These are phyloP conservation scores for Deilephila elpenor DNA, from an alignment of 2,888 invertebrate species.

Conservation along the genomic window DNA sequence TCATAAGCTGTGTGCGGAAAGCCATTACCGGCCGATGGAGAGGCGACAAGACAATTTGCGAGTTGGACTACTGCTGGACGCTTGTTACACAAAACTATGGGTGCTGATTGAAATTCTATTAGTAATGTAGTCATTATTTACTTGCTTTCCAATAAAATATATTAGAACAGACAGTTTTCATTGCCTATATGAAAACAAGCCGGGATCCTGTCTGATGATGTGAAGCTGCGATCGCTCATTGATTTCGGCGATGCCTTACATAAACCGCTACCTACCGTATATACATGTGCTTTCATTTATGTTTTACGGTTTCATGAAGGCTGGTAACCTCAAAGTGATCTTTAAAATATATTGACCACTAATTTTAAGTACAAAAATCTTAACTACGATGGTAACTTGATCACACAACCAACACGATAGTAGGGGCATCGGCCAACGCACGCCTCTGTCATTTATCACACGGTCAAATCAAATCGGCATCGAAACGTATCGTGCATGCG, in stretches of 20 bases:
- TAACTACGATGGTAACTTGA: neutral
- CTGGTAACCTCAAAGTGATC: too few species aligned
- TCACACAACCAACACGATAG: neutral
- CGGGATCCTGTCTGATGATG: too few species aligned
- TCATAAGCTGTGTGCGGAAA: conserved; percentile 8
- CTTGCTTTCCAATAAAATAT: too few species aligned
- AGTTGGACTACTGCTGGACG: conserved; percentile 20
- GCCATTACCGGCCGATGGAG: conserved; percentile 56
- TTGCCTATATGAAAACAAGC: too few species aligned
- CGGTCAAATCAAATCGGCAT: conserved; percentile 55
- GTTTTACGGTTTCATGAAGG: too few species aligned
- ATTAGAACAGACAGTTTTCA: too few species aligned
- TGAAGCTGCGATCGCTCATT: too few species aligned
- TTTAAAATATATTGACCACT: too few species aligned
- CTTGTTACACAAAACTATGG: neutral
- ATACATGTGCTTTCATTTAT: too few species aligned
- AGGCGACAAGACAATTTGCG: conserved; percentile 60
- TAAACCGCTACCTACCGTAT: too few species aligned
- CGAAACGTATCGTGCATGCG: conserved; percentile 52
- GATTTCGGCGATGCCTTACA: too few species aligned
- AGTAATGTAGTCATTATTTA: neutral
- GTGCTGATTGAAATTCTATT: neutral
- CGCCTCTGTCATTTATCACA: conserved; percentile 53
- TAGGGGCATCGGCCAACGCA: conserved; percentile 6
- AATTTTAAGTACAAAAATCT: neutral